These are phyloP conservation scores for Diacarnus erythraeanus DNA, from an alignment of 37 sponge, comb jelly and placozoan genomes.

Conservation along the genomic window DNA sequence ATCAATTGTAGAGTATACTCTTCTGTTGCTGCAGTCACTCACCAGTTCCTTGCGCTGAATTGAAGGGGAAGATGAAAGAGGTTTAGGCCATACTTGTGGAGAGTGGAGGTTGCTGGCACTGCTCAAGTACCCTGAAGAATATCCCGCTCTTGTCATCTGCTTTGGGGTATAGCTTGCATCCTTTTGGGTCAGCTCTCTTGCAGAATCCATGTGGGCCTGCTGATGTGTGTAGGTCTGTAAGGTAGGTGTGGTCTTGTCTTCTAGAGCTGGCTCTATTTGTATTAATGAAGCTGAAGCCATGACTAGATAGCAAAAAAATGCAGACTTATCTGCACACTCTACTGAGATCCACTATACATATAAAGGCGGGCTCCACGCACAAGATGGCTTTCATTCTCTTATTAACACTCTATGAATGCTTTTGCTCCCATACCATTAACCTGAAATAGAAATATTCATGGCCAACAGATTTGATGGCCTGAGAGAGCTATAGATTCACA, in stretches of 20 bases:
- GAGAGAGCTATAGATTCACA: no score
- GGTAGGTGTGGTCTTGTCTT: no score
- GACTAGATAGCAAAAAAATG: background rate
- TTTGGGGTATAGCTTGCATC: background rate
- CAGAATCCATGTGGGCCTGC: no score
- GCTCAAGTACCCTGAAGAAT: background rate
- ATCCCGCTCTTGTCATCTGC: background rate
- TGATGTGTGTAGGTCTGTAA: no score
- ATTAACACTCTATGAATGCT: no score
- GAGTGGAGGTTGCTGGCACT: background rate
- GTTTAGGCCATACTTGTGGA: background rate
- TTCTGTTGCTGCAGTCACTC: background rate
- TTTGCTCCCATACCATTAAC: no score
- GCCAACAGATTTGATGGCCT: no score
- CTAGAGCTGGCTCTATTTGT: background rate
- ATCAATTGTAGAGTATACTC: background rate
- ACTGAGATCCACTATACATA: no score
- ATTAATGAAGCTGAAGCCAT: background rate
- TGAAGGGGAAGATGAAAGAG: background rate
- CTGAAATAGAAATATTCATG: no score
- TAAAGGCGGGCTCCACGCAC: no score
- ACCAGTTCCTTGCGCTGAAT: background rate
- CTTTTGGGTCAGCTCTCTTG: no score
- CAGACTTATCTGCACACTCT: background rate
- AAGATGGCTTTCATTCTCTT: no score